A percentile compares a stretch with the other conserved stretches of the same genome.
phyloP scores from a whole-genome alignment of 2,888 invertebrate genomes.

The Caenorhabditis auriculariae region DNA sequence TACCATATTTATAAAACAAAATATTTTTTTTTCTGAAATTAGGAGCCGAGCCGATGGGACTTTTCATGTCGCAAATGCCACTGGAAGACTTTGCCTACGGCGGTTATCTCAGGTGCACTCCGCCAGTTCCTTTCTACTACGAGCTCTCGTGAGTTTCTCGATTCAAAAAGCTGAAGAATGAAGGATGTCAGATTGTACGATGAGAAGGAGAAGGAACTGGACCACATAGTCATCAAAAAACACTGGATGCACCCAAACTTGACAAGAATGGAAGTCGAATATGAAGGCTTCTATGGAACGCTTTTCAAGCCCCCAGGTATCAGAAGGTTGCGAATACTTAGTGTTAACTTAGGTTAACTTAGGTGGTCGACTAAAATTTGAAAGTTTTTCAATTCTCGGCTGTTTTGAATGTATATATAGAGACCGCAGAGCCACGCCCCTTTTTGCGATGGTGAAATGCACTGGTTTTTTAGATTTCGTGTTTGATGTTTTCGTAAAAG shows the following conservation, averaged over 20 bases:
- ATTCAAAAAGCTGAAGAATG: not conserved
- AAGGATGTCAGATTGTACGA: conserved; percentile 6
- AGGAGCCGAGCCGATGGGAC: conserved; percentile 37
- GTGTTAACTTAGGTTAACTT: not conserved
- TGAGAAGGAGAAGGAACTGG: not conserved
- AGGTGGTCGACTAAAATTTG: no score
- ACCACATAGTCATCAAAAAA: conserved; percentile 24
- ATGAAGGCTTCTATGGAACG: conserved; percentile 30
- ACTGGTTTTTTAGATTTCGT: no score
- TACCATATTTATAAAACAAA: no score
- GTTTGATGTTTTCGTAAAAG: no score
- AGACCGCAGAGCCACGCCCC: no score
- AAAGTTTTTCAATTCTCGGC: no score
- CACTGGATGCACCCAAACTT: conserved; percentile 35
- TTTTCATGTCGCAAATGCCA: conserved; percentile 34
- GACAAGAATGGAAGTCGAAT: conserved; percentile 26
- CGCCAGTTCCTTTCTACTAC: conserved; percentile 38
- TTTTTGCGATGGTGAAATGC: no score
- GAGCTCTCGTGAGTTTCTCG: conserved; percentile 16
- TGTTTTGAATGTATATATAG: no score
- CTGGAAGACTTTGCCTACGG: conserved; percentile 31
- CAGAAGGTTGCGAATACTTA: not conserved
- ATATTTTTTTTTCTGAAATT: no score
- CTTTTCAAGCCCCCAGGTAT: conserved; percentile 32
- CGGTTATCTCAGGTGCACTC: conserved; percentile 37